These are phyloP conservation scores for Papilio demoleus DNA, from an alignment of 2,888 invertebrate genomes.

Conservation along the genomic window DNA sequence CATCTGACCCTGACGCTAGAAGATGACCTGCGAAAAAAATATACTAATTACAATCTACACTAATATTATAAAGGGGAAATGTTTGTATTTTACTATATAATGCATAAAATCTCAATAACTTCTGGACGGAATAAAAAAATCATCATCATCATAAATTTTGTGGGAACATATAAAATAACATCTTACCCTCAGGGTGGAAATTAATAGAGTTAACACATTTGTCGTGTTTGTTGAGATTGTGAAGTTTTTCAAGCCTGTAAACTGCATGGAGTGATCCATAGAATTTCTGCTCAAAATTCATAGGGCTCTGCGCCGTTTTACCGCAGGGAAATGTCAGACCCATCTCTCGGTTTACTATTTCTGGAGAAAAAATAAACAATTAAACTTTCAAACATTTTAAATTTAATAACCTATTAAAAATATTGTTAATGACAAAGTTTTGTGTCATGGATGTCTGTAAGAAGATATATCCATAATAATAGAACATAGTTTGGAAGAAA, in stretches of 20 bases:
- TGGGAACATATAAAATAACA: too few species aligned
- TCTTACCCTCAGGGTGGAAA: constrained; percentile 91
- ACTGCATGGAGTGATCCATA: constrained; percentile 93
- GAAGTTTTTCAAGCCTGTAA: constrained; percentile 91
- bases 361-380: constrained; percentile 60
- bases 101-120: too few species aligned
- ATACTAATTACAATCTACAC: neutral
- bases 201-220: constrained; percentile 97
- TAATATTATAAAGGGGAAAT: neutral
- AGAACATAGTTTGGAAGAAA: too few species aligned
- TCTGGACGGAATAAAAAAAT: too few species aligned
- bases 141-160: too few species aligned
- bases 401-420: too few species aligned
- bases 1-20: constrained; percentile 96
- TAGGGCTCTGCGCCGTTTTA: constrained; percentile 72
- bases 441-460: too few species aligned
- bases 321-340: constrained; percentile 80
- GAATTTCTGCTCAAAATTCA: constrained; percentile 87
- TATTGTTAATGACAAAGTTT: too few species aligned
- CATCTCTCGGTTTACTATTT: constrained; percentile 86
- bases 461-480: too few species aligned
- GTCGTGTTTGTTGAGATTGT: constrained; percentile 89
- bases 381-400: too few species aligned
- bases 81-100: too few species aligned
- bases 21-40: constrained; percentile 81